A percentile compares a stretch with the other conserved stretches of the same genome.
Evolutionary conservation across 2,888 invertebrate genomes (phyloP).

Genomic region (Macrophya alboannulata): DNA sequence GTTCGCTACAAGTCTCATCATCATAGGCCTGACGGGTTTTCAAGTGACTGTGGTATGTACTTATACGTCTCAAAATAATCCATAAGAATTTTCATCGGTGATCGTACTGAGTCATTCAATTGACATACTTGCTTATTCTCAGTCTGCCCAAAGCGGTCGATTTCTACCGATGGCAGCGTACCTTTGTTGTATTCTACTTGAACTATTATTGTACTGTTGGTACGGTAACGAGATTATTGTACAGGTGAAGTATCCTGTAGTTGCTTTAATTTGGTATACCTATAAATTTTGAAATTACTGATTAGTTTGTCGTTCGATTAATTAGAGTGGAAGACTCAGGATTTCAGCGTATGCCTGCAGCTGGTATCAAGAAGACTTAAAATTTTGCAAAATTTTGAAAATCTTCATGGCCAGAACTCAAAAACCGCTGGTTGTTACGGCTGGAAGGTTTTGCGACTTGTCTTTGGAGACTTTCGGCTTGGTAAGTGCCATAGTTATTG

Average conservation of each 20-base stretch:
- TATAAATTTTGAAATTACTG: background rate
- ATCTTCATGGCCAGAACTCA: conserved; percentile 61
- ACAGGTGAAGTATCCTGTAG: conserved; percentile 54
- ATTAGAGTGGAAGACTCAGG: background rate
- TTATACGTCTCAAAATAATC: conserved; percentile 53
- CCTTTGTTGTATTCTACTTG: conserved; percentile 56
- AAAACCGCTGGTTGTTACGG: conserved; percentile 60
- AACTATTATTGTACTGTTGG: conserved; percentile 63
- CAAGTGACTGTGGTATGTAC: conserved; percentile 61
- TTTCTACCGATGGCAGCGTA: conserved; percentile 26
- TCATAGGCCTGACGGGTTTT: conserved; percentile 61
- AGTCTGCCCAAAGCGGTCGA: conserved; percentile 21
- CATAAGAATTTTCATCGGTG: conserved; percentile 43
- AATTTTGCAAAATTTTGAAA: conserved; percentile 57
- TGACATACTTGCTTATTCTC: background rate
- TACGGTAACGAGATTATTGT: conserved; percentile 62
- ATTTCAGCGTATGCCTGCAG: conserved; percentile 59
- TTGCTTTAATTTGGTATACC: background rate
- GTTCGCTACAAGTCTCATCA: conserved; percentile 61
- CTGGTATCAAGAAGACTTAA: conserved; percentile 60
- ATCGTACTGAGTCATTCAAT: background rate
- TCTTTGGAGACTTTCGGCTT: conserved; percentile 61
- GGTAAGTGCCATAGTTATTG: conserved; percentile 55
- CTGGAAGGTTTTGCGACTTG: conserved; percentile 61
- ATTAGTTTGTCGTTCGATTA: background rate